Percentiles rank a stretch among this genome's conserved stretches.
phyloP scores from a whole-genome alignment of 2,113 vertebrate species.

The Ondatra zibethicus region DNA sequence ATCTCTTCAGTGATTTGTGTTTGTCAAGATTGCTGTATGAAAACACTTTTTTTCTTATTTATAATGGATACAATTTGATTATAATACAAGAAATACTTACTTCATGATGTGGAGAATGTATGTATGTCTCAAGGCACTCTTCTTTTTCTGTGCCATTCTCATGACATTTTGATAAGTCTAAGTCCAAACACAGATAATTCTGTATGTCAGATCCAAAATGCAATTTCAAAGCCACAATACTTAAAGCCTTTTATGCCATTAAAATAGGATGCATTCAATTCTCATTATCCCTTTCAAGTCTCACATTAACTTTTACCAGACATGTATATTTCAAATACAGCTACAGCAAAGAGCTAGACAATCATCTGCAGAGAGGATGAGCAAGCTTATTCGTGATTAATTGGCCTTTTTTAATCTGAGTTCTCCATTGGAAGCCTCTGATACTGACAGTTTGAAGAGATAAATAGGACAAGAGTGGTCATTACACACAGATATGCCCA shows the following conservation, averaged over 20 bases:
- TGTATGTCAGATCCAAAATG: slow-evolving; percentile 31
- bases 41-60: slow-evolving; percentile 6
- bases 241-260: slow-evolving; percentile 29
- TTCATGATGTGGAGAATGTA: not conserved
- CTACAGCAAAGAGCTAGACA: slow-evolving; percentile 25
- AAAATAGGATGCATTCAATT: slow-evolving; percentile 17
- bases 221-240: slow-evolving; percentile 50
- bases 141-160: not conserved
- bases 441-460: slow-evolving; percentile 63
- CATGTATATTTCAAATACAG: slow-evolving; percentile 62
- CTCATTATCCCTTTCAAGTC: slow-evolving; percentile 38
- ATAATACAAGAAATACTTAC: not conserved
- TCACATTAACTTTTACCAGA: slow-evolving; percentile 43
- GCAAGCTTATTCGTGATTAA: slow-evolving; percentile 64
- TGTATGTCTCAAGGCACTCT: not conserved
- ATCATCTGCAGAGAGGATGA: slow-evolving; percentile 52
- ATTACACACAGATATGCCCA: slow-evolving; percentile 71
- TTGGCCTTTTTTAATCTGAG: slow-evolving; percentile 63
- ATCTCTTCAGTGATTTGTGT: not conserved
- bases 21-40: not conserved
- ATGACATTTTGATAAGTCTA: slow-evolving; percentile 22
- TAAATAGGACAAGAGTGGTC: slow-evolving; percentile 67
- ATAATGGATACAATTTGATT: not conserved
- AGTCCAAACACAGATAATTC: slow-evolving; percentile 34
- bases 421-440: slow-evolving; percentile 54